These are phyloP conservation scores for Theocolax elegans DNA, from an alignment of 1,140 invertebrate species.

Conservation along the genomic window DNA sequence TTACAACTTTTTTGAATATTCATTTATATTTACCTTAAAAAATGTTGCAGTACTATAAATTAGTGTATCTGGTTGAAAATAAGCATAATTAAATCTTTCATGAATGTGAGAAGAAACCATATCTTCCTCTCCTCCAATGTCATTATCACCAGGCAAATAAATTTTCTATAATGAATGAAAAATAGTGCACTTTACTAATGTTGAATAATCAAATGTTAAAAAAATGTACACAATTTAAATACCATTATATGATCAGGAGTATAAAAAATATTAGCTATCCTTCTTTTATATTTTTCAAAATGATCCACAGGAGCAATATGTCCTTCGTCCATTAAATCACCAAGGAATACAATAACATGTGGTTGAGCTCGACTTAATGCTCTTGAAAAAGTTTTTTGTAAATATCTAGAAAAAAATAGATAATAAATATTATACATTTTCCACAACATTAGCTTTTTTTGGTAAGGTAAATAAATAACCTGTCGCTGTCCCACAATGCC, in stretches of 20 bases:
- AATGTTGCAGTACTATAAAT: slow-evolving; percentile 71
- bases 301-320: slow-evolving; percentile 77
- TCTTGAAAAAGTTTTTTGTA: slow-evolving; percentile 80
- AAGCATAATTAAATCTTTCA: slow-evolving; percentile 81
- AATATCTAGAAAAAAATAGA: slow-evolving; percentile 73
- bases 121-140: slow-evolving; percentile 92
- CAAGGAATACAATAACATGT: slow-evolving; percentile 88
- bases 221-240: slow-evolving; percentile 36
- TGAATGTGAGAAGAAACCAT: slow-evolving; percentile 78
- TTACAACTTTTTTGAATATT: no score
- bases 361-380: slow-evolving; percentile 81
- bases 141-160: slow-evolving; percentile 93
- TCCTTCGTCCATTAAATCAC: slow-evolving; percentile 94
- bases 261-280: slow-evolving; percentile 79
- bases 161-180: slow-evolving; percentile 73
- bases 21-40: slow-evolving; percentile 67
- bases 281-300: slow-evolving; percentile 76
- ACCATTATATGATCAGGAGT: slow-evolving; percentile 70
- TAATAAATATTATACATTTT: slow-evolving; percentile 27
- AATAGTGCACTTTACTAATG: neutral
- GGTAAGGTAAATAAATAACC: slow-evolving; percentile 58
- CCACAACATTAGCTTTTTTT: neutral
- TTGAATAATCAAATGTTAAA: slow-evolving; percentile 1
- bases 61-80: slow-evolving; percentile 75
- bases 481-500: slow-evolving; percentile 84